Conservation (phyloP, 2,797 vertebrate species). For the Xerus rutilus region DNA sequence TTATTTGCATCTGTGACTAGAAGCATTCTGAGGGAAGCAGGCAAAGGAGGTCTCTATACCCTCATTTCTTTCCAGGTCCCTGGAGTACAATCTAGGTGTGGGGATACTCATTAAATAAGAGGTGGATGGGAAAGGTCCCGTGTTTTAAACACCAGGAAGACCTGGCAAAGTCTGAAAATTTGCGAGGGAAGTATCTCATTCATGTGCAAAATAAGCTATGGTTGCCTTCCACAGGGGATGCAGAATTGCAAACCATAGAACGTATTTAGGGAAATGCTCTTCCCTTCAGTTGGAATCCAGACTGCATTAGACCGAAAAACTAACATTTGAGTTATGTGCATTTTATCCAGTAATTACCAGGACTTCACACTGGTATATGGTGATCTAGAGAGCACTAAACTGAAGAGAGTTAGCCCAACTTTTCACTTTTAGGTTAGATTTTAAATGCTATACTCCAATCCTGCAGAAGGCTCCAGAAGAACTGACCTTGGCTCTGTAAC, state of each 20-base stretch:
- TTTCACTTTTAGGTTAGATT: not conserved
- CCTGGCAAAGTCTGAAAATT: not conserved
- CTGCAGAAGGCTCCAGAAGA: not conserved
- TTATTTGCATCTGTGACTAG: not conserved
- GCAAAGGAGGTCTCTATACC: not conserved
- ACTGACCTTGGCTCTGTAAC: not conserved
- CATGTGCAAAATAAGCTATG: not conserved
- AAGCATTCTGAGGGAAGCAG: not conserved
- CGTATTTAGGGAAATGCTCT: not conserved
- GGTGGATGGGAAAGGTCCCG: not conserved
- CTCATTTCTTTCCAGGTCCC: not conserved
- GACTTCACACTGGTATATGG: not conserved
- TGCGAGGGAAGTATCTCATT: not conserved
- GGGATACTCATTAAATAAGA: not conserved
- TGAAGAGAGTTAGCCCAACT: not conserved
- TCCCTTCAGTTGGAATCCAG: not conserved
- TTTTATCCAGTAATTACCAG: not conserved
- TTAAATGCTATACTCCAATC: not conserved
- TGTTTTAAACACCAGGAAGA: not conserved
- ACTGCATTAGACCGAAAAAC: not conserved
- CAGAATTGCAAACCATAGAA: not conserved
- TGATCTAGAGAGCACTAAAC: not conserved
- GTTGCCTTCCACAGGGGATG: not conserved
- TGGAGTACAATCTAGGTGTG: not conserved
- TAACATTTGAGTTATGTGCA: not conserved